A percentile compares a stretch with the other conserved stretches of the same genome.
Conservation (phyloP, 2,888 invertebrate species). For the Macrosiphum euphorbiae region DNA sequence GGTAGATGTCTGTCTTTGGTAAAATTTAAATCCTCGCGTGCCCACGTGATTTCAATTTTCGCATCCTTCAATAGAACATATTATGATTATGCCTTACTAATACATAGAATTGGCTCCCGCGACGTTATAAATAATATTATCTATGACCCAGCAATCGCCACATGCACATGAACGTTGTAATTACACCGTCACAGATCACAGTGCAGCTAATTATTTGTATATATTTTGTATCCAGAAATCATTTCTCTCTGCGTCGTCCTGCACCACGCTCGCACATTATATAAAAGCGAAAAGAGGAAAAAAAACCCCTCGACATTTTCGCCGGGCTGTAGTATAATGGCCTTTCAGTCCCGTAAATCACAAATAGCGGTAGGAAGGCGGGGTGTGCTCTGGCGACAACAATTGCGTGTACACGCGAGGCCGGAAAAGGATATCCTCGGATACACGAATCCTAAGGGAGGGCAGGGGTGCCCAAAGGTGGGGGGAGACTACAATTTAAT, state of each 20-base stretch:
- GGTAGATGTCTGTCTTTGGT: background rate
- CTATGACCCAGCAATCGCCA: background rate
- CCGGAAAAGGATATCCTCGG: slow-evolving; percentile 62
- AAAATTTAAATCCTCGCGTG: background rate
- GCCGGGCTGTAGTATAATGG: slow-evolving; percentile 51
- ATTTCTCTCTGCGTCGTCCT: background rate
- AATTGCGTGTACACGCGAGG: slow-evolving; percentile 50
- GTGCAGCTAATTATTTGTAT: slow-evolving; percentile 33
- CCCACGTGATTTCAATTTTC: background rate
- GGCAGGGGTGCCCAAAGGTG: background rate
- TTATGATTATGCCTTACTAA: too few species aligned
- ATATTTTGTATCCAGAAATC: slow-evolving; percentile 30
- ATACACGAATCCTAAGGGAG: slow-evolving; percentile 33
- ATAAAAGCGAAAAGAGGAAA: slow-evolving; percentile 35
- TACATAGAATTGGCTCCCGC: background rate
- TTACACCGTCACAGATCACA: background rate
- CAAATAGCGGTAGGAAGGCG: background rate
- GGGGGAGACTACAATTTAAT: slow-evolving; percentile 54
- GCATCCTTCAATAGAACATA: background rate
- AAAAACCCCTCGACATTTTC: slow-evolving; percentile 35
- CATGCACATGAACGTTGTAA: too few species aligned
- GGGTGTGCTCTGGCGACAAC: slow-evolving; percentile 54
- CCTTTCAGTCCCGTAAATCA: slow-evolving; percentile 56
- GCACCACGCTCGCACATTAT: background rate
- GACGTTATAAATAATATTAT: background rate